Percentiles rank a stretch among this genome's conserved stretches.
phyloP scores from a whole-genome alignment of 1,140 invertebrate genomes.

The Campoletis sonorensis region DNA sequence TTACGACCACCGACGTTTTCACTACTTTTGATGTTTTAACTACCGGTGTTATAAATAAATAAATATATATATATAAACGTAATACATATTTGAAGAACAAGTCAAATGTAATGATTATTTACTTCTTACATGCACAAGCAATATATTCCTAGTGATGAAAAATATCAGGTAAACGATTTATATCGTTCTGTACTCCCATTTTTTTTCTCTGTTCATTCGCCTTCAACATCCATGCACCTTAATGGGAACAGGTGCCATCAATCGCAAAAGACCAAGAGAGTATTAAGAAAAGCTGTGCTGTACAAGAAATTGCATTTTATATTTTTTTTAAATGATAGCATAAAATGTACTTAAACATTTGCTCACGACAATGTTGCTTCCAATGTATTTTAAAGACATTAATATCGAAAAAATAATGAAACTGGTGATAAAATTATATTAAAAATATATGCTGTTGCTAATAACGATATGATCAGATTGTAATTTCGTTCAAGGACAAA shows the following conservation, averaged over 20 bases:
- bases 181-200: not conserved
- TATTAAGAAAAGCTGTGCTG: not conserved
- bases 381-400: not conserved
- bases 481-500: not conserved
- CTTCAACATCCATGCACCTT: not conserved
- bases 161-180: constrained; percentile 12
- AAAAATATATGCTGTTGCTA: not conserved
- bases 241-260: constrained; percentile 23
- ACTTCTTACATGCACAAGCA: not conserved
- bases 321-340: not conserved
- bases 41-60: not conserved
- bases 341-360: not conserved
- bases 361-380: not conserved
- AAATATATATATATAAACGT: not conserved
- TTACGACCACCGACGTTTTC: constrained; percentile 21
- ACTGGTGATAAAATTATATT: not conserved
- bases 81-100: not conserved
- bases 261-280: not conserved
- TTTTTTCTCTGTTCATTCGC: not conserved
- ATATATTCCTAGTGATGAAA: constrained; percentile 18
- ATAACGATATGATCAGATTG: not conserved
- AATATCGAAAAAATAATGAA: not conserved
- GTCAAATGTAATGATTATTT: constrained; percentile 24
- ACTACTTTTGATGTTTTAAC: not conserved
- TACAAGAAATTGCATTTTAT: not conserved